Evolutionary conservation across 2,888 invertebrate species (phyloP), one percentile per base, ranked within the genome.

Genomic region (Spilarctia lutea): DNA sequence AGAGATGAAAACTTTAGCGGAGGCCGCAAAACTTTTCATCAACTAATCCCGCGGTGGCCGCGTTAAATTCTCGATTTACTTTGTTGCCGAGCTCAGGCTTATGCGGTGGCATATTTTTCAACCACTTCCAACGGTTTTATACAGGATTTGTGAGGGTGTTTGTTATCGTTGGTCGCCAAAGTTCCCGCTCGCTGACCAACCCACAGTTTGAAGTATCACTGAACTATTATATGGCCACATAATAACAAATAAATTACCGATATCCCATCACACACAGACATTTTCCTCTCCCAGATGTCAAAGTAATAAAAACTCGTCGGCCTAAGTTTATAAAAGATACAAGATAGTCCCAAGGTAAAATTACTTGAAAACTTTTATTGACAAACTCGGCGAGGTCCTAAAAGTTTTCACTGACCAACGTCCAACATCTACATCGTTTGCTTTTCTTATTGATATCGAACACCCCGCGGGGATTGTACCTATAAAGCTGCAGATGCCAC

Each of bases 61-160:
- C 91, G 91, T 90, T 93, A 94, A 94, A 94, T 93, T 94, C 94
- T 85, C 93, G 90, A 92, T 94, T 93, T 94, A 95, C 93, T 94
- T 91, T 92, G 93, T 92, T 89, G 90, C 91, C 83, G 89, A 91
- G 91, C 89, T 89, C 86, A 79, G 90, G 92, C 91, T 94, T 93
- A 92, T 89, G 87, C 86, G 88, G 88, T 85, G 91, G 91, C 92
- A 93, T 94, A 94, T 94, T 94, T 94, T 94, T 94, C 92, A 91
- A 88, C 87, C 92, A 88, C 89, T 91, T 88, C 89, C 84, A 88
- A 86, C 87, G 88, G 89, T 92, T 91, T 89, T 89, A 89, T 90
- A 89, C 89, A 88, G 91, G 92, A 92, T 93, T 93, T 91, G 88
- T 82, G 86, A 80, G 83, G 84, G 88, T 81, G 89, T 93, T 92